Conservation (phyloP, 2,113 vertebrate species). For the Melospiza georgiana region DNA sequence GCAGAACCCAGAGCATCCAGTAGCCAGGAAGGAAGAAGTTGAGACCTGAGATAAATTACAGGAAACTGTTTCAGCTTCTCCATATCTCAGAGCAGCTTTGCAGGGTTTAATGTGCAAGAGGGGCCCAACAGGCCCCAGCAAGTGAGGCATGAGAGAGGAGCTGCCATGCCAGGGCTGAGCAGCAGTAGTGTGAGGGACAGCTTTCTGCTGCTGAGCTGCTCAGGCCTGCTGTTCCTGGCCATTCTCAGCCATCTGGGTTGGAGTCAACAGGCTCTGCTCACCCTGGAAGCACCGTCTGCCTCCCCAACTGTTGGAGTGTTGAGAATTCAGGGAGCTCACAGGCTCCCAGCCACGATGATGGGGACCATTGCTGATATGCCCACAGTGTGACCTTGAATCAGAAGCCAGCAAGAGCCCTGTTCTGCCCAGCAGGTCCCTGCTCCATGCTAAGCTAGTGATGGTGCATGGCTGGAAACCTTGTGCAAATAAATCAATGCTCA, state of each 20-base stretch:
- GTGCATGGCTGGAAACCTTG: background rate
- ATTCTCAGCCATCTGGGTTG: conserved; percentile 73
- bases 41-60: background rate
- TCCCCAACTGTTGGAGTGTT: conserved; percentile 39
- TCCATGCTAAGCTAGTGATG: background rate
- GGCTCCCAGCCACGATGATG: background rate
- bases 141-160: background rate
- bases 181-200: background rate
- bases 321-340: conserved; percentile 28
- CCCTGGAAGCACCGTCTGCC: conserved; percentile 70
- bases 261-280: conserved; percentile 67
- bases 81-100: background rate
- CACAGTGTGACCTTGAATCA: background rate
- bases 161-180: background rate
- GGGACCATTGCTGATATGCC: background rate
- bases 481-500: background rate
- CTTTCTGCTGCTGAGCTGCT: conserved; percentile 12
- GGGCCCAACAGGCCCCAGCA: background rate
- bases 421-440: background rate
- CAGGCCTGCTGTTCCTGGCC: background rate
- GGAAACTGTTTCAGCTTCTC: background rate
- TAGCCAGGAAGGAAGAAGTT: background rate
- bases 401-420: background rate
- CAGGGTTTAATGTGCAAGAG: background rate
- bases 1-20: background rate